Evolutionary conservation across 2,113 vertebrate species (phyloP), one percentile per base, ranked within the genome.

Genomic region (Protomyctophum bolini): DNA sequence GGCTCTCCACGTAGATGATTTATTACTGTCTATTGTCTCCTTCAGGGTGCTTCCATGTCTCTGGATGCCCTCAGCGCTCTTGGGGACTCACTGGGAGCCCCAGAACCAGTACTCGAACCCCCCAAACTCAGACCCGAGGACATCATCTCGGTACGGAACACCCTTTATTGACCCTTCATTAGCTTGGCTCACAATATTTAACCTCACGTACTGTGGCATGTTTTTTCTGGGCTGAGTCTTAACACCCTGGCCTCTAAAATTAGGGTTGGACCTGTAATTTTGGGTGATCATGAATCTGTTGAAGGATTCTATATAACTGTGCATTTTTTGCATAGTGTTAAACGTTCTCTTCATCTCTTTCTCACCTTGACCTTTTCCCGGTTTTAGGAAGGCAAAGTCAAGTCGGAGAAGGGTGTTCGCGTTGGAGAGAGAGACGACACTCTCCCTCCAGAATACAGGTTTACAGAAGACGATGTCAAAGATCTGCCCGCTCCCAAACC

Each of bases 111-210:
- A 21, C 88, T 87, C 1, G 70, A 91, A 73, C 8, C 76, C 2
- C 88, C 90, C 6, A 62, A 91, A 72, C 68, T 90, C 67, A 82
- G 59, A 75, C 91, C 90, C 4, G 67, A 86, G 47, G 83, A 92
- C 56, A 74, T 92, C 4, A 83, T 92, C 7, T 46, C 77, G 48
- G 91, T 92, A 88, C 41, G 11, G 5, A 61, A 64, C n/a, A 29
- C 14, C 14, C 57, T 62, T 28, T 21, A 8, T 21, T 41, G 33
- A 6, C 3, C 33, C 33, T 41, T 6, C 33, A 41, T 41, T 41
- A 21, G 21, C 21, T 21, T 21, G 21, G 21, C 21, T 21, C 21
- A 21, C 21, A 21, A 21, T 21, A 21, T 1, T 1, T 21, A 21
- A 21, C 21, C 21, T 21, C 21, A 21, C 21, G 21, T 21, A 41